phyloP scores from a whole-genome alignment of 2,113 vertebrate genomes.

The Megalops atlanticus region DNA sequence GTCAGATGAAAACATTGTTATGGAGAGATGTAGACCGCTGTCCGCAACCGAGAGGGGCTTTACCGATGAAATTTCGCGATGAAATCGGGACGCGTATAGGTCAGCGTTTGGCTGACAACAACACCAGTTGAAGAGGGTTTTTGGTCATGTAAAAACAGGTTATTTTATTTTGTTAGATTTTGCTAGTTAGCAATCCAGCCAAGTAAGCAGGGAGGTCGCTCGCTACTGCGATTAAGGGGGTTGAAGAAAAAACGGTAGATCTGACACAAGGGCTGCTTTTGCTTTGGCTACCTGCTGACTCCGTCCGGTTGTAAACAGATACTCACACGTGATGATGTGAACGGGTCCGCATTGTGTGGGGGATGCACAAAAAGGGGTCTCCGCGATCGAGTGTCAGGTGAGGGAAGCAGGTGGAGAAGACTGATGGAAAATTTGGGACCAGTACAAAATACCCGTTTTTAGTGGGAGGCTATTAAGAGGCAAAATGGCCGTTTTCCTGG shows the following conservation, averaged over 20 bases:
- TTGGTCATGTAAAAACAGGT: neutral
- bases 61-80: neutral
- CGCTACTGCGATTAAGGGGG: neutral
- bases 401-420: conserved; percentile 29
- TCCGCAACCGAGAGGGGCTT: neutral
- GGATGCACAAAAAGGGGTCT: conserved; percentile 59
- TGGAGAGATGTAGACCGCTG: conserved; percentile 11
- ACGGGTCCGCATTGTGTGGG: conserved; percentile 62
- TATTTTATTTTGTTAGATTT: neutral
- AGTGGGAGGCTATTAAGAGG: neutral
- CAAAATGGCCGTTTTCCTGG: conserved; percentile 37
- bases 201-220: neutral
- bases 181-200: neutral
- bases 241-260: conserved; percentile 41
- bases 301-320: conserved; percentile 85
- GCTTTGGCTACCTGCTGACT: conserved; percentile 46
- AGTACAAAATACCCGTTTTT: neutral
- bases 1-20: conserved; percentile 33
- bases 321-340: conserved; percentile 76
- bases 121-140: neutral
- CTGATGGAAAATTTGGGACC: conserved; percentile 48
- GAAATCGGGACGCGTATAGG: neutral
- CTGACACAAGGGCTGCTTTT: conserved; percentile 47
- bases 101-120: neutral
- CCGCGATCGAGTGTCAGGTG: conserved; percentile 28